Evolutionary conservation across 2,797 vertebrate species (phyloP), one percentile per base, ranked within the genome.

Genomic region (Hippoglossus hippoglossus): DNA sequence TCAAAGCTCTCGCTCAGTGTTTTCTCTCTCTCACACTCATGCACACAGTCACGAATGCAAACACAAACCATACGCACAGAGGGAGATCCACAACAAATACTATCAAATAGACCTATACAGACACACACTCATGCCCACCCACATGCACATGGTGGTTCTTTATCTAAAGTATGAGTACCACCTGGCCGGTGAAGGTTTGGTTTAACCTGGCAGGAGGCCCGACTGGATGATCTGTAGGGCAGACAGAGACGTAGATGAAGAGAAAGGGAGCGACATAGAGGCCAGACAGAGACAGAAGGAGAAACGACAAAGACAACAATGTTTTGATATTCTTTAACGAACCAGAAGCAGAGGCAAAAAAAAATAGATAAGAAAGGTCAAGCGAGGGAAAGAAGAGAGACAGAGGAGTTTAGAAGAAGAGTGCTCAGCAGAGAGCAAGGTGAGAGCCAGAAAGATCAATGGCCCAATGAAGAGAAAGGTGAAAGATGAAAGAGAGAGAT

Each of bases 111-210:
- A 70, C 59, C 18, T 52, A 28, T 39, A 67, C 34, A 75, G 25
- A 78, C 39, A 65, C 59, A 68, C 36, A 36, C n/a, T 47, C 24
- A 59, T 3, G 21, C 64, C 63, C 56, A 9, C 10, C 25, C 71
- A 44, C 64, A 58, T 22, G 25, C 66, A 73, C 75, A 75, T 36
- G 15, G 7, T 15, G 58, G 34, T 66, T 82, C 75, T 86, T 87
- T 89, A 82, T 88, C 81, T 87, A 31, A 31, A 31, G 28, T 31
- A 41, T 69, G 69, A 87, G 77, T 83, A 66, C 75, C 87, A 87
- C 87, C 90, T 88, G 83, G 75, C 75, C 87, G 79, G 80, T 58
- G 77, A 81, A 71, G 79, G 82, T 85, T 86, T 71, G 68, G 77
- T 77, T 34, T 59, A 67, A 82, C 73, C 81, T 82, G 87, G 77